phyloP scores from a whole-genome alignment of 2,888 invertebrate species.

The Nemotelus nigrinus region DNA sequence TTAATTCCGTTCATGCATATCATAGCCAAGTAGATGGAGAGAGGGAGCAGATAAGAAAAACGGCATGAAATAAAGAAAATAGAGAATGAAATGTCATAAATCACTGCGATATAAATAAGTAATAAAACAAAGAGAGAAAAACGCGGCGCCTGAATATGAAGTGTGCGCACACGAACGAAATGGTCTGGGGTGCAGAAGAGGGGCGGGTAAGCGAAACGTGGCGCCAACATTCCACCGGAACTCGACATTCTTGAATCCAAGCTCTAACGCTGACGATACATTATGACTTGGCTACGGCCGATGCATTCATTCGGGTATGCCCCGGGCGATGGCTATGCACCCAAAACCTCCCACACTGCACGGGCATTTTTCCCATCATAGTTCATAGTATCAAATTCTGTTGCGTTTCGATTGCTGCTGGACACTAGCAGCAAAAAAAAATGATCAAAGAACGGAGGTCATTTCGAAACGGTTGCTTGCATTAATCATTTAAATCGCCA shows the following conservation, averaged over 20 bases:
- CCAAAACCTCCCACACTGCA: background rate
- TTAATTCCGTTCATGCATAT: slow-evolving; percentile 31
- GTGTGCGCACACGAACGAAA: slow-evolving; percentile 31
- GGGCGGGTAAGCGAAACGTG: slow-evolving; percentile 15
- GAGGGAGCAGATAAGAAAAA: slow-evolving; percentile 19
- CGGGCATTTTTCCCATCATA: background rate
- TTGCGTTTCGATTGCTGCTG: slow-evolving; percentile 8
- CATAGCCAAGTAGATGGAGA: slow-evolving; percentile 15
- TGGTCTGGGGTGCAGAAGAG: background rate
- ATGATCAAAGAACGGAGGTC: slow-evolving; percentile 23
- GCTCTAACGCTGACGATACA: background rate
- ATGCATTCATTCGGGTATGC: background rate
- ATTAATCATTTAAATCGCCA: slow-evolving; percentile 21
- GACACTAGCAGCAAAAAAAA: background rate
- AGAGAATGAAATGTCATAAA: slow-evolving; percentile 43
- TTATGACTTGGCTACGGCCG: background rate
- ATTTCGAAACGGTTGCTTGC: slow-evolving; percentile 17
- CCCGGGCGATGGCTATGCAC: background rate
- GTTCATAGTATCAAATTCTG: background rate
- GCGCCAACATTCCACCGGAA: slow-evolving; percentile 43
- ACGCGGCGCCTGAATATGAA: slow-evolving; percentile 38
- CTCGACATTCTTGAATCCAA: slow-evolving; percentile 4
- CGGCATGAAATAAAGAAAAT: slow-evolving; percentile 33
- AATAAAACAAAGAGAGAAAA: slow-evolving; percentile 34
- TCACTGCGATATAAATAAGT: slow-evolving; percentile 39